phyloP scores from a whole-genome alignment of 2,113 vertebrate genomes.

The Rhinichthys klamathensis region DNA sequence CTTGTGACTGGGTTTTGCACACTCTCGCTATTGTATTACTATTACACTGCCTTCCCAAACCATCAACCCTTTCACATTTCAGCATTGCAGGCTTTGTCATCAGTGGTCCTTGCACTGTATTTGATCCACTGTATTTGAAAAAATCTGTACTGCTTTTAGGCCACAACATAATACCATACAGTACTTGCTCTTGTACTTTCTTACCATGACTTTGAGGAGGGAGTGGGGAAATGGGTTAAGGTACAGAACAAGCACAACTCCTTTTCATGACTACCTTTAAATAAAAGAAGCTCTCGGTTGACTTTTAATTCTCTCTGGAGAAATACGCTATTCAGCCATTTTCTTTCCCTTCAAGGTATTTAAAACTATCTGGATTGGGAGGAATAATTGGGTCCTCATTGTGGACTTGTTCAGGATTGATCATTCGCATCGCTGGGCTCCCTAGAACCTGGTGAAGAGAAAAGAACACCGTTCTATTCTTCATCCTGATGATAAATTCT shows the following conservation, averaged over 20 bases:
- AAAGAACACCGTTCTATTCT: constrained; percentile 56
- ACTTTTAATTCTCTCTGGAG: constrained; percentile 65
- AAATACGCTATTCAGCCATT: constrained; percentile 68
- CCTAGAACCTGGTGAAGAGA: constrained; percentile 51
- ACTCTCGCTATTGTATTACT: not conserved
- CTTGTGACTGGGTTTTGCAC: not conserved
- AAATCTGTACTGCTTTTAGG: not conserved
- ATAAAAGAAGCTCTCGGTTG: constrained; percentile 64
- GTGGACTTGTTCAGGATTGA: constrained; percentile 66
- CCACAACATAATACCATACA: not conserved
- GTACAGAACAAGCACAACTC: constrained; percentile 29
- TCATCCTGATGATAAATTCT: constrained; percentile 75
- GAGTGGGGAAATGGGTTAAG: constrained; percentile 34
- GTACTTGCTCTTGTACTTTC: not conserved
- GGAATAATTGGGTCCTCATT: constrained; percentile 65
- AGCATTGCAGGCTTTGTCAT: not conserved
- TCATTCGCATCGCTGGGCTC: constrained; percentile 63
- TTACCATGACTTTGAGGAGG: constrained; percentile 12
- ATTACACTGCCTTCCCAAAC: not conserved
- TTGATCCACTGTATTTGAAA: constrained; percentile 21
- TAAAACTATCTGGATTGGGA: constrained; percentile 59
- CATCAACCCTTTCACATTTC: not conserved
- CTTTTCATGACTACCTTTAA: constrained; percentile 36
- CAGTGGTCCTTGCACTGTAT: constrained; percentile 1
- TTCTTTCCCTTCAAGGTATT: constrained; percentile 63